These are phyloP conservation scores for Tachycineta bicolor DNA, from an alignment of 2,113 vertebrate species.

Conservation along the genomic window DNA sequence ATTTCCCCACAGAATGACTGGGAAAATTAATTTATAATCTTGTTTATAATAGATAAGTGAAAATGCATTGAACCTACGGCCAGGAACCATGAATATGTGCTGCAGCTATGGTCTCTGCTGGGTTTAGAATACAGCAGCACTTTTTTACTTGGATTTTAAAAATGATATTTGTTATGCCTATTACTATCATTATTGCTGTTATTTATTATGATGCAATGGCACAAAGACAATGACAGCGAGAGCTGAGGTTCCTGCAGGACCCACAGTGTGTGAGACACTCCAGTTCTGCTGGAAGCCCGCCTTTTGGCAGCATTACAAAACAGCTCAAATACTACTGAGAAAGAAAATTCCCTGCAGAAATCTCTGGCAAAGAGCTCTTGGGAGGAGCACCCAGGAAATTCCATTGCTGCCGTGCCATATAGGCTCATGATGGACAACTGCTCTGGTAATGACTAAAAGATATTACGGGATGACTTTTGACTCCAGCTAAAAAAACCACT, in stretches of 20 bases:
- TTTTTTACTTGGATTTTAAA: neutral
- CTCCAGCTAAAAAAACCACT: neutral
- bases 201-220: neutral
- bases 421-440: neutral
- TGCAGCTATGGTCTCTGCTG: neutral
- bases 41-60: neutral
- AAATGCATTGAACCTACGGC: neutral
- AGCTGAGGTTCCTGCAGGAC: neutral
- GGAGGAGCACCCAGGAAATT: neutral
- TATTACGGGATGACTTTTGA: neutral
- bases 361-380: neutral
- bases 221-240: neutral
- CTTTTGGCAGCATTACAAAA: neutral
- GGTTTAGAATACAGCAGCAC: neutral
- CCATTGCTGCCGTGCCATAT: rapidly evolving
- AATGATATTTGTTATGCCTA: neutral
- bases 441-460: neutral
- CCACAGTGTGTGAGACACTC: neutral
- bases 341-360: neutral
- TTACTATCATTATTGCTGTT: neutral
- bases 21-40: neutral
- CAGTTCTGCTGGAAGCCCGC: neutral
- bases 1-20: neutral
- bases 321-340: neutral
- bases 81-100: neutral